A percentile compares a stretch with the other conserved stretches of the same genome.
Evolutionary conservation across 2,113 vertebrate species (phyloP).

Genomic region (Oophaga pumilio): DNA sequence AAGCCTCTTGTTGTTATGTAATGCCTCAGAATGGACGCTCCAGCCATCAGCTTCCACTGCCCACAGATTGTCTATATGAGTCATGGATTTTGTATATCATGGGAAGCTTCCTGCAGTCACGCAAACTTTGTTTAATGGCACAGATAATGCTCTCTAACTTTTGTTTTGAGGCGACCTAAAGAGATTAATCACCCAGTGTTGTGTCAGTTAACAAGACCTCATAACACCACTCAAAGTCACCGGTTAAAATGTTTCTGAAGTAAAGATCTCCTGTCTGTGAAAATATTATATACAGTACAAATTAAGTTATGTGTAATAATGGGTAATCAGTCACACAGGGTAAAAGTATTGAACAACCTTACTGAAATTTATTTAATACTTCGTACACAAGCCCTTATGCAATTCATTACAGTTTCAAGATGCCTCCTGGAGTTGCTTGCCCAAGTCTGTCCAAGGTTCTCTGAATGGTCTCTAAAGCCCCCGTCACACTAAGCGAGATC

Average conservation of each 20-base stretch:
- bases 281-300: neutral
- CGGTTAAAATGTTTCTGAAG: neutral
- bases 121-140: slow-evolving; percentile 34
- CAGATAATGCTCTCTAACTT: slow-evolving; percentile 18
- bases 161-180: slow-evolving; percentile 19
- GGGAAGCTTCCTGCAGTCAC: slow-evolving; percentile 33
- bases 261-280: neutral
- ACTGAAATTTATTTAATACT: too few species aligned
- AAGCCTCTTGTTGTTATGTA: slow-evolving; percentile 2
- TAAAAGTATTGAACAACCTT: too few species aligned
- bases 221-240: neutral
- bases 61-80: slow-evolving; percentile 23
- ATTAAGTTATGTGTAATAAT: too few species aligned
- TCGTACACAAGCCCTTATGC: too few species aligned
- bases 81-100: slow-evolving; percentile 13
- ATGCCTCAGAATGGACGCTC: slow-evolving; percentile 4
- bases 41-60: slow-evolving; percentile 16
- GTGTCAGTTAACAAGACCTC: slow-evolving; percentile 19
- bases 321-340: too few species aligned
- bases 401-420: too few species aligned
- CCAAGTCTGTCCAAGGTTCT: too few species aligned
- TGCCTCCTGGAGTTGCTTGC: too few species aligned
- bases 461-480: too few species aligned
- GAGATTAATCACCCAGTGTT: slow-evolving; percentile 9
- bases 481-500: too few species aligned